Conservation (phyloP, 2,888 invertebrate species). For the Augiades crinisus region DNA sequence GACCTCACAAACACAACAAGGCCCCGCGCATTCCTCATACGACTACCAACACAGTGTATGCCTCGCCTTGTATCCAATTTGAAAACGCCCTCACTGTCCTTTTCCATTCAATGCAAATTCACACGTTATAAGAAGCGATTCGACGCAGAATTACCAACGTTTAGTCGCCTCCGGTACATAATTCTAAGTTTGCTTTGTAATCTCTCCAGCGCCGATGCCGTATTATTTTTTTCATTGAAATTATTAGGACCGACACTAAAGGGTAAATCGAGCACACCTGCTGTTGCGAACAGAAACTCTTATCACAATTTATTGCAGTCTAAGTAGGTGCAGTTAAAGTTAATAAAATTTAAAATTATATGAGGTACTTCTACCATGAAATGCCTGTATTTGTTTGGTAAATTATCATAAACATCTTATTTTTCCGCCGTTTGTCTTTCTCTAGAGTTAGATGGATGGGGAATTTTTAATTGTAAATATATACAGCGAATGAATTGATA, state of each 20-base stretch:
- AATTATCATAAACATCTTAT: no score
- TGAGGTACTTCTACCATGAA: not conserved
- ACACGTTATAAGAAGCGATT: conserved; percentile 73
- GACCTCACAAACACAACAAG: conserved; percentile 27
- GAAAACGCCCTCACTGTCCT: conserved; percentile 62
- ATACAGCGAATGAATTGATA: no score
- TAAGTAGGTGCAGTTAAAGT: conserved; percentile 8
- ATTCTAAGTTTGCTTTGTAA: conserved; percentile 64
- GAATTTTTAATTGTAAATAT: no score
- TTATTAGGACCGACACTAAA: conserved; percentile 9
- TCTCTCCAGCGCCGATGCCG: conserved; percentile 46
- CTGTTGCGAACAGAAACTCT: conserved; percentile 7
- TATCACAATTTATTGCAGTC: conserved; percentile 19
- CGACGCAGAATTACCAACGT: conserved; percentile 75
- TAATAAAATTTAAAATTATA: not conserved
- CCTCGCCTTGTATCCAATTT: conserved; percentile 48
- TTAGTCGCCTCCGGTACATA: conserved; percentile 78
- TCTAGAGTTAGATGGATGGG: no score
- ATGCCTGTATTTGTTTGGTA: not conserved
- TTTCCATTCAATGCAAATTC: conserved; percentile 80
- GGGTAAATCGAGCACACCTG: conserved; percentile 20
- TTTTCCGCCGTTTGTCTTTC: no score
- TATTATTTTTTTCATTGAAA: conserved; percentile 28
- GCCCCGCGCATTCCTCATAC: conserved; percentile 20
- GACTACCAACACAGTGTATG: conserved; percentile 40